phyloP scores from a whole-genome alignment of 2,888 invertebrate species.

The Lissonota sp. region DNA sequence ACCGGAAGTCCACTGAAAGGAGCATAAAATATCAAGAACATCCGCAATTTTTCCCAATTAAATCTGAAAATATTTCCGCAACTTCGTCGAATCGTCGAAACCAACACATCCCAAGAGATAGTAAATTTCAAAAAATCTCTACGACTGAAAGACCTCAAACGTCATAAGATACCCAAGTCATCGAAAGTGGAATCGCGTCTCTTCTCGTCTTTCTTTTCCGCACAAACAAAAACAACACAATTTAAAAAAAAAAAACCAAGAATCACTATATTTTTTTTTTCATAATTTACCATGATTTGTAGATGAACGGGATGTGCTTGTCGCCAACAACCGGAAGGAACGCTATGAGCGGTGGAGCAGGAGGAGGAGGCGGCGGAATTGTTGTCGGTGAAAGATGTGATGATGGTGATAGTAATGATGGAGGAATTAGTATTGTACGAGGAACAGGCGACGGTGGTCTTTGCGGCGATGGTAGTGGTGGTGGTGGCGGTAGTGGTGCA shows the following conservation, averaged over 20 bases:
- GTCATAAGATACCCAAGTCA: no score
- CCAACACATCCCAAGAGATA: no score
- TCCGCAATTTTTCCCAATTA: no score
- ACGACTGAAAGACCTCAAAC: no score
- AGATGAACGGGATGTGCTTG: constrained; percentile 92
- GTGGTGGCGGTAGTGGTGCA: constrained; percentile 5
- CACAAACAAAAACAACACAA: not conserved
- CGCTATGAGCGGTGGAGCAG: constrained; percentile 75
- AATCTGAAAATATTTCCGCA: no score
- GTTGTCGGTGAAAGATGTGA: constrained; percentile 67
- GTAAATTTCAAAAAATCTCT: no score
- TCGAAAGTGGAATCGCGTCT: not conserved
- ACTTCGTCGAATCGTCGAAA: no score
- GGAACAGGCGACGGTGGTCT: constrained; percentile 71
- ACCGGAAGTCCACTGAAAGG: no score
- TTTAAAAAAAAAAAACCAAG: not conserved
- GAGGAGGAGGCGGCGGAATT: constrained; percentile 58
- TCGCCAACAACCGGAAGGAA: constrained; percentile 86
- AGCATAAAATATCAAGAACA: no score
- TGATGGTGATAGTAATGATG: constrained; percentile 71
- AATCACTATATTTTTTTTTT: not conserved
- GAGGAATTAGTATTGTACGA: constrained; percentile 66
- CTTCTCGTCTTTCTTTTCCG: not conserved
- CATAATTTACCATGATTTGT: constrained; percentile 82
- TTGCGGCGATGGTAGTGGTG: constrained; percentile 73